Base-by-base conservation (phyloP, 2,888 invertebrate species). In the Monoplex corrugatus region DNA sequence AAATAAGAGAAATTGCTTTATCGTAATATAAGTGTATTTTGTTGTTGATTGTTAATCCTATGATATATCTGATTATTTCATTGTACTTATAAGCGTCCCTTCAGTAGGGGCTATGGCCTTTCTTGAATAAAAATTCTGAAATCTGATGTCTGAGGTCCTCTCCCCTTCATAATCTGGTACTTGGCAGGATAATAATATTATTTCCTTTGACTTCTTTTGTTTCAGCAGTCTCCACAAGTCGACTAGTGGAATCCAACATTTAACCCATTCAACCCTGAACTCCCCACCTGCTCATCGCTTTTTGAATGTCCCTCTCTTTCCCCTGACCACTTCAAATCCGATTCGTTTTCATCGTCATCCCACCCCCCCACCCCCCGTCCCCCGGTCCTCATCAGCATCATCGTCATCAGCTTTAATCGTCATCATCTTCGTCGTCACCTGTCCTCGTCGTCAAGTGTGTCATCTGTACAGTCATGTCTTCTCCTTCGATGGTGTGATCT, bases 231-330 rank as follows among this genome's bases (percentile, higher is more conserved):
- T 82, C 89, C 8, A 57, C 87, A 23, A 90, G 89, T 38, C 84
- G 90, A 43, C 87, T 90, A n/a, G 90, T 90, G 35, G 90, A 90
- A 78, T 90, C 90, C 68, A 90, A 90, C 87, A 90, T 90, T 32
- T 89, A 86, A 68, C 38, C 5, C 13, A 35, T 35, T 10, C 3
- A 44, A 13, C n/a, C 32, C 23, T 43, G 23, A n/a, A 23, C 45
- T 35, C n/a, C 85, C 2, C 32, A n/a, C 57, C 28, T 57, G 57
- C 28, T 38, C 75, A 23, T 35, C 32, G 32, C 35, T 83, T 44
- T 83, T n/a, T n/a, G n/a, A n/a, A 80, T 28, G 10, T 35, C 40
- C 40, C 78, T n/a, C 23, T 28, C 43, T 0, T 40, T 40, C 43
- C n/a, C 40, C 28, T 32, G 6, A 3, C 43, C 23, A 10, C 75